Percentiles rank a stretch among this genome's conserved stretches.
Conservation (phyloP, 2,888 invertebrate species). For the Pristionchus entomophagus region DNA sequence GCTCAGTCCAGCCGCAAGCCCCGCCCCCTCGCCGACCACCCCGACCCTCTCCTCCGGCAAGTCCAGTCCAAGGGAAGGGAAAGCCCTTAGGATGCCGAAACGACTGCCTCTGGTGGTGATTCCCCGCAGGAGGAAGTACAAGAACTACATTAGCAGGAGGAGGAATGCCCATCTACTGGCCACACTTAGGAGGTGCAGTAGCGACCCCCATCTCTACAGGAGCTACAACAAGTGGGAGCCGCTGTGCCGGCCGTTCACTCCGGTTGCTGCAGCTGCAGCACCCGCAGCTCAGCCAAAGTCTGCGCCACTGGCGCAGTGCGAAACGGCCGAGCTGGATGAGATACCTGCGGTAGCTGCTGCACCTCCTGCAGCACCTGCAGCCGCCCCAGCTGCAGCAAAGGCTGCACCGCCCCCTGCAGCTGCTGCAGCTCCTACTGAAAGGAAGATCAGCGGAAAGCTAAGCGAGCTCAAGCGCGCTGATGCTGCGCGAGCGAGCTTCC, state of each 20-base stretch:
- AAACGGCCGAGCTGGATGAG: constrained; percentile 46
- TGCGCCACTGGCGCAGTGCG: constrained; percentile 31
- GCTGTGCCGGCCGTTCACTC: constrained; percentile 58
- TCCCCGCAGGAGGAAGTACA: constrained; percentile 72
- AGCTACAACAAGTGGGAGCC: constrained; percentile 72
- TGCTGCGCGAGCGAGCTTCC: constrained; percentile 41
- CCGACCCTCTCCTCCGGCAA: constrained; percentile 40
- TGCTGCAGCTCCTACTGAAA: constrained; percentile 43
- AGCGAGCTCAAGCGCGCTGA: constrained; percentile 59
- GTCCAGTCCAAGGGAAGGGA: not conserved
- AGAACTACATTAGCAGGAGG: constrained; percentile 73
- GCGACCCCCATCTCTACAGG: constrained; percentile 72
- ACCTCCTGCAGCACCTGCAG: not conserved
- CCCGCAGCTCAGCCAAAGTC: constrained; percentile 48
- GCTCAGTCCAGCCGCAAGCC: not conserved
- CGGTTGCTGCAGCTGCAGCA: constrained; percentile 53
- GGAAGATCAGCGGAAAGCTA: constrained; percentile 60
- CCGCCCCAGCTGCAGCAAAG: not conserved
- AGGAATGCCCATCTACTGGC: constrained; percentile 70
- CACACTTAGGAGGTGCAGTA: constrained; percentile 67
- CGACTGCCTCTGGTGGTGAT: constrained; percentile 73
- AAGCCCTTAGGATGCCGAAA: constrained; percentile 63
- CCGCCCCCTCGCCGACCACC: not conserved
- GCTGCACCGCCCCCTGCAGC: not conserved
- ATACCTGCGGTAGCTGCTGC: not conserved